phyloP scores from a whole-genome alignment of 2,113 vertebrate genomes.

The Falco punctatus region DNA sequence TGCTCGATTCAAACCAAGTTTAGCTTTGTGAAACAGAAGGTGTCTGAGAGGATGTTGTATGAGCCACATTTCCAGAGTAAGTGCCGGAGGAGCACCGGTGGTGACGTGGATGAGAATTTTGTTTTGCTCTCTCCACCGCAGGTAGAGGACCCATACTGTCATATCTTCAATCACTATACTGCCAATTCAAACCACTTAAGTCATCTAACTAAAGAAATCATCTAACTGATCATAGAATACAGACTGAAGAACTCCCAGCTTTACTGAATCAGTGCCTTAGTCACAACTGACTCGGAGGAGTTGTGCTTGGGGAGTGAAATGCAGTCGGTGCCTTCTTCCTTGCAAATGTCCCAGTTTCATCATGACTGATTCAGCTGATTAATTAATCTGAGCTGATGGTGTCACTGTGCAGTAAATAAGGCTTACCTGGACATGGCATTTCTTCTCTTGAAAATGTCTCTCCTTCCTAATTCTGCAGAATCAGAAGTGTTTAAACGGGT shows the following conservation, averaged over 20 bases:
- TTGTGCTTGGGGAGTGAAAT: constrained; percentile 37
- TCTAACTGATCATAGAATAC: not conserved
- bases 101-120: not conserved
- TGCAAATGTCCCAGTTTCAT: constrained; percentile 33
- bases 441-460: not conserved
- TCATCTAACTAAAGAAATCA: not conserved
- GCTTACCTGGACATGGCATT: not conserved
- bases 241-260: not conserved
- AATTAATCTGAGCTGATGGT: constrained; percentile 8
- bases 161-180: not conserved
- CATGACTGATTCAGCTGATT: constrained; percentile 24
- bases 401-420: not conserved
- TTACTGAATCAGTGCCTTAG: constrained; percentile 57
- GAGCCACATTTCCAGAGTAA: not conserved
- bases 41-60: not conserved
- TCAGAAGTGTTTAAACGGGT: not conserved
- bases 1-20: not conserved
- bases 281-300: constrained; percentile 44
- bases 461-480: not conserved
- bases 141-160: not conserved
- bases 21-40: not conserved
- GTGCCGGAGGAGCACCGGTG: not conserved
- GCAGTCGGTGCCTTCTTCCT: not conserved
- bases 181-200: not conserved
- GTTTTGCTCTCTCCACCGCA: not conserved